Evolutionary conservation across 2,113 vertebrate species (phyloP), one percentile per base, ranked within the genome.

Genomic region (Aptenodytes forsteri): DNA sequence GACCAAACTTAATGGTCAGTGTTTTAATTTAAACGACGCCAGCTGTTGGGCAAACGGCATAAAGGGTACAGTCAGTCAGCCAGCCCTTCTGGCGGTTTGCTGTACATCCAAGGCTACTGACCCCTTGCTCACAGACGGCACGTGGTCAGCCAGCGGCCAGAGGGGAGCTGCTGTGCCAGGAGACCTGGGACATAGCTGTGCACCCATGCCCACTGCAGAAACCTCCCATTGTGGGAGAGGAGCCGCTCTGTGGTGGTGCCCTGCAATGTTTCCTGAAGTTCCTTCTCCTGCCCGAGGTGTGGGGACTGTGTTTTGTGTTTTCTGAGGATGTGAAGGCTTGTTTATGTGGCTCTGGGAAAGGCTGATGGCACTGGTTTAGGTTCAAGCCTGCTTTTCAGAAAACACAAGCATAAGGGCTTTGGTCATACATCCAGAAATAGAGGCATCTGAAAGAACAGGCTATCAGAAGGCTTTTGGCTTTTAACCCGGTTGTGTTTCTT

Each of bases 1-100:
- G 69, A 59, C 88, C 59, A 46, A 50, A 81, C 64, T 64, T 66
- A 93, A 88, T 58, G 59, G 80, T 62, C 67, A 71, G 75, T 70
- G 49, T 77, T 94, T 90, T 70, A 70, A 80, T 92, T 84, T 66
- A 58, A 90, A 59, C 8, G 38, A 55, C 1, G 10, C 88, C 75
- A 50, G 64, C 79, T 3, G 0, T 38, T 65, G 50, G 47, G 67
- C 2, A 0, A 17, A 34, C 0, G 0, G 38, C 1, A 0, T 66
- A 50, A 66, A 83, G 71, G 64, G 44, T 46, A 67, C 1, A 9
- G 22, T 70, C 1, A 5, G 83, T 91, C 92, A 82, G 56, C 65
- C 47, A 52, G 84, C 56, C 69, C 86, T 76, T 84, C 22, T 73
- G 36, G 61, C 1, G 0, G 17, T 56, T 77, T 73, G 42, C 78